A percentile compares a stretch with the other conserved stretches of the same genome.
Conservation (phyloP, 2,888 invertebrate species). For the Azorinus chamasolen region DNA sequence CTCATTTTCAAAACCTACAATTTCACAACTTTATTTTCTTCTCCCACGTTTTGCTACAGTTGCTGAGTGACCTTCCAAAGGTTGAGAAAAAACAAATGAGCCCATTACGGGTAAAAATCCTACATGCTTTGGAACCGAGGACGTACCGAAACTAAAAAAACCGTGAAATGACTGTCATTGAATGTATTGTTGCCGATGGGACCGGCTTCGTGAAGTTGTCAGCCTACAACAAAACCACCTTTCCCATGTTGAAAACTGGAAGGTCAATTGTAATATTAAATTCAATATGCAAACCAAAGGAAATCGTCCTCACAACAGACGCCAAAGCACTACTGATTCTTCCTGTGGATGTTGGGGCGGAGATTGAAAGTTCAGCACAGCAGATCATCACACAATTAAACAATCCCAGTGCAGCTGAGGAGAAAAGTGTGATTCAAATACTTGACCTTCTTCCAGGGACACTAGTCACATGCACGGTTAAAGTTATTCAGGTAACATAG, state of each 20-base stretch:
- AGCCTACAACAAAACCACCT: conserved; percentile 8
- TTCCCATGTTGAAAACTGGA: conserved; percentile 7
- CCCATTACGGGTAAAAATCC: conserved; percentile 5
- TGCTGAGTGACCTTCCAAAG: background rate
- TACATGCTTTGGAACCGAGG: background rate
- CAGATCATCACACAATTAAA: background rate
- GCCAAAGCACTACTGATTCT: conserved; percentile 10
- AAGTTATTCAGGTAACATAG: conserved; percentile 18
- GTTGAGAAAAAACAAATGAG: background rate
- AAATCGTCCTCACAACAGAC: conserved; percentile 4
- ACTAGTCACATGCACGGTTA: background rate
- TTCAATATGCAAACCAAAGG: conserved; percentile 5
- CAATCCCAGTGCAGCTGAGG: background rate
- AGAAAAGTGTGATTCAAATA: background rate
- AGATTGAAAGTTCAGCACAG: background rate
- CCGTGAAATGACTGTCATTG: conserved; percentile 13
- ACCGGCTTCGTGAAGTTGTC: background rate
- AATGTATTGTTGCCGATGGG: conserved; percentile 14
- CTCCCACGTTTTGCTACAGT: background rate
- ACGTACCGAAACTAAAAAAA: conserved; percentile 8
- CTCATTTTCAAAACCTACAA: background rate
- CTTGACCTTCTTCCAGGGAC: background rate
- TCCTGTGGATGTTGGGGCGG: background rate
- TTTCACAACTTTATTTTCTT: background rate
- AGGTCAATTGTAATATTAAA: conserved; percentile 12